Base-by-base conservation (phyloP, 2,113 vertebrate genomes). In the Alosa alosa region DNA sequence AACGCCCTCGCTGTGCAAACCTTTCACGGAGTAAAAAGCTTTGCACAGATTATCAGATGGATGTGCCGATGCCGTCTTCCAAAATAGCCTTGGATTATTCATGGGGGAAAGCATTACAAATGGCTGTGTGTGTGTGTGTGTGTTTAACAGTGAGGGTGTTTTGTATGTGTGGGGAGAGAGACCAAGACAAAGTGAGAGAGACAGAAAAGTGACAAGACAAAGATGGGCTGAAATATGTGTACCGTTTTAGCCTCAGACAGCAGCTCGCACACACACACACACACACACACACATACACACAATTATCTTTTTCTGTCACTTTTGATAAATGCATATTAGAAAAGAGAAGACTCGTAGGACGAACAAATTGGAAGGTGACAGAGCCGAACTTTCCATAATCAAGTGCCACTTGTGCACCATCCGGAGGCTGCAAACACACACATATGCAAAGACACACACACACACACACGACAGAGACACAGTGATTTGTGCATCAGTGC, bases 331-430 rank as follows among this genome's bases (percentile, higher is more conserved):
- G 81, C 50, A 86, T 85, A 84, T 78, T 81, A 86, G 31, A 72
- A 83, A 45, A 25, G 82, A 55, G n/a, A 72, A 81, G 25, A 31
- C 50, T 46, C 46, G 20, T 50, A 81, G 86, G 83, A 84, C 44
- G 72, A 64, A 47, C 45, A 41, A 84, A 47, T 81, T 64, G 84
- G 52, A 52, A 45, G 10, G 41, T 45, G 72, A 88, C 82, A 57
- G 44, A 41, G 81, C 45, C 50, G 82, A 41, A 41, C 68, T 64
- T 68, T 84, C 68, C 78, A 68, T 85, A 88, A 90, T 90, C 86
- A 88, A 88, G 87, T 86, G 83, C 41, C 89, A 88, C 87, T 86
- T 86, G 75, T 84, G 83, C 64, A 18, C 60, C 15, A 81, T 81
- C 49, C 49, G 64, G 64, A 36, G 64, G 25, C 81, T 15, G n/a